A percentile compares a stretch with the other conserved stretches of the same genome.
phyloP scores from a whole-genome alignment of 2,888 invertebrate species.

The Spisula solida region DNA sequence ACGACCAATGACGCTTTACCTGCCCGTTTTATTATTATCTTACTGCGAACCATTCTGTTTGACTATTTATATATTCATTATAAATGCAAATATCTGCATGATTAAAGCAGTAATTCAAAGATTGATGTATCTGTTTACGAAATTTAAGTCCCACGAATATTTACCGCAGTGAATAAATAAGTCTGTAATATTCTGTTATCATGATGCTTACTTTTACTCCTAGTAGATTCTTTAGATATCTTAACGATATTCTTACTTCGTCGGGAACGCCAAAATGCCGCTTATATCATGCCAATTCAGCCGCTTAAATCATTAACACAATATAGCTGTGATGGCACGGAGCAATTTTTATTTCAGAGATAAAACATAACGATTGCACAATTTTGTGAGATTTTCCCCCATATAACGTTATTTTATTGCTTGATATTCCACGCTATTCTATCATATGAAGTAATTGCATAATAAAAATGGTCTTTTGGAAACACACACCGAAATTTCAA shows the following conservation, averaged over 20 bases:
- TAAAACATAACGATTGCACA: conserved; percentile 61
- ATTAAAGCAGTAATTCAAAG: too few relatives aligned
- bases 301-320: conserved; percentile 13
- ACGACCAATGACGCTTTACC: too few relatives aligned
- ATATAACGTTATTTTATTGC: conserved; percentile 44
- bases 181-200: not conserved
- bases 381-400: conserved; percentile 49
- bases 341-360: conserved; percentile 45
- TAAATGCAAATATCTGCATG: too few relatives aligned
- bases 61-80: too few relatives aligned
- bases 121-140: not conserved
- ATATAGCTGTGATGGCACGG: conserved; percentile 2
- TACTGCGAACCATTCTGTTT: too few relatives aligned
- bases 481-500: conserved; percentile 41
- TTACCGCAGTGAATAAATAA: not conserved
- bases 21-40: too few relatives aligned
- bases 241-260: conserved; percentile 2
- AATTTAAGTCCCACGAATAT: not conserved
- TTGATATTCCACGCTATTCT: conserved; percentile 30
- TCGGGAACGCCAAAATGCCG: conserved; percentile 5
- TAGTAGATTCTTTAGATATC: conserved; percentile 3
- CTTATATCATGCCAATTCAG: conserved; percentile 20
- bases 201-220: not conserved
- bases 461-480: conserved; percentile 48
- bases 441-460: conserved; percentile 38